Evolutionary conservation across 92 coral and sea anemone species (phyloP), one percentile per base, ranked within the genome.

Genomic region (Zoanthus gigantus): DNA sequence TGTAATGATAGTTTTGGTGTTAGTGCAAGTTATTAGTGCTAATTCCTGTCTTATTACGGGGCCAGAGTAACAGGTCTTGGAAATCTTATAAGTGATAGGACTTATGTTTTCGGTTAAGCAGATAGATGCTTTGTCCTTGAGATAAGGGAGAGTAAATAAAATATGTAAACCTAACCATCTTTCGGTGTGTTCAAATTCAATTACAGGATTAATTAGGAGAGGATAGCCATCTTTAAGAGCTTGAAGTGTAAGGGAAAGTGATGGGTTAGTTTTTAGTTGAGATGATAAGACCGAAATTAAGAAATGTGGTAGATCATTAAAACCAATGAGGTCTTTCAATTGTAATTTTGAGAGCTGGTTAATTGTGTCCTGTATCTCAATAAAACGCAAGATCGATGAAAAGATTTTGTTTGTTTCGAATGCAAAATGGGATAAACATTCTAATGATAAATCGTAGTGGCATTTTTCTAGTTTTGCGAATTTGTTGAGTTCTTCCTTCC

Each of bases 361-460:
- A 16, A 90, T 37, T 37, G 42, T 37, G 42, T 37, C 42, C 42
- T 37, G 42, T 3, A 90, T 74, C 44, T 90, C 90, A 3, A 76
- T 53, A 37, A 90, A 54, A 2, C 89, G 85, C 5, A 90, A 13
- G 15, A 91, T 69, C 0, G 93, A 83, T 2, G 52, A 28, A 18
- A 91, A 87, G 2, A 79, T 71, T 37, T 83, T 87, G 18, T 74
- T 82, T 0, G 83, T 58, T 71, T 91, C 93, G 30, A 83, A 82
- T 5, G 91, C 60, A 42, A 74, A 77, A 45, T 67, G 67, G 0
- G 93, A 77, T 2, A 71, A 12, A n/a, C 82, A 87, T 66, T 87
- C 93, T 37, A 37, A 37, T 37, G 2, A 37, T 37, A 4, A 37
- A 37, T 37, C 18, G 34, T 46, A 85, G 72, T 80, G 93, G 50